phyloP scores from a whole-genome alignment of 1,140 invertebrate genomes.

The Melanaphis sacchari region DNA sequence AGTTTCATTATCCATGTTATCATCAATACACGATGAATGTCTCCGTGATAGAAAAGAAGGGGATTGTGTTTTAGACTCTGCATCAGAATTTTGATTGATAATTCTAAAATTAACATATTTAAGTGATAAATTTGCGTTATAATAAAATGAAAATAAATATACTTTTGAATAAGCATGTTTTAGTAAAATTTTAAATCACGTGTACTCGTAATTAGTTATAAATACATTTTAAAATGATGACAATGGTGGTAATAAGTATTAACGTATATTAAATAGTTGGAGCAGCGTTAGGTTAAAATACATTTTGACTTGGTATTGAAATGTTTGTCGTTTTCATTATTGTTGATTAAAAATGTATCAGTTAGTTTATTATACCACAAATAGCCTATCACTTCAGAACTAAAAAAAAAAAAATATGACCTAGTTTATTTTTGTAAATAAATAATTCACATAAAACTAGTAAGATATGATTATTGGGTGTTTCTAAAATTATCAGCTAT shows the following conservation, averaged over 20 bases:
- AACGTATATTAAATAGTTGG: neutral
- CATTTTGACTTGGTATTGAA: neutral
- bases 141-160: neutral
- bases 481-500: neutral
- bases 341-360: constrained; percentile 6
- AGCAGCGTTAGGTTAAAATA: neutral
- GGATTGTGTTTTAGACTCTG: constrained; percentile 13
- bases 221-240: neutral
- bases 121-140: neutral
- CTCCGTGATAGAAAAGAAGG: neutral
- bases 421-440: neutral
- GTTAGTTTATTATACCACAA: neutral
- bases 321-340: neutral
- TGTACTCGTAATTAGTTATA: neutral
- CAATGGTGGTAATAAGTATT: neutral
- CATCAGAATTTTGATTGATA: constrained; percentile 27
- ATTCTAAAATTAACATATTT: neutral
- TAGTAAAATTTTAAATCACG: neutral
- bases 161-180: neutral
- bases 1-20: neutral
- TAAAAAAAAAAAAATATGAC: neutral
- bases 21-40: constrained; percentile 49
- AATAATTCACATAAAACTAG: neutral
- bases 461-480: neutral
- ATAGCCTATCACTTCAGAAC: neutral